A percentile compares a stretch with the other conserved stretches of the same genome.
These are phyloP conservation scores for Leucophenga montana DNA, from an alignment of 2,888 invertebrate genomes.

Conservation along the genomic window DNA sequence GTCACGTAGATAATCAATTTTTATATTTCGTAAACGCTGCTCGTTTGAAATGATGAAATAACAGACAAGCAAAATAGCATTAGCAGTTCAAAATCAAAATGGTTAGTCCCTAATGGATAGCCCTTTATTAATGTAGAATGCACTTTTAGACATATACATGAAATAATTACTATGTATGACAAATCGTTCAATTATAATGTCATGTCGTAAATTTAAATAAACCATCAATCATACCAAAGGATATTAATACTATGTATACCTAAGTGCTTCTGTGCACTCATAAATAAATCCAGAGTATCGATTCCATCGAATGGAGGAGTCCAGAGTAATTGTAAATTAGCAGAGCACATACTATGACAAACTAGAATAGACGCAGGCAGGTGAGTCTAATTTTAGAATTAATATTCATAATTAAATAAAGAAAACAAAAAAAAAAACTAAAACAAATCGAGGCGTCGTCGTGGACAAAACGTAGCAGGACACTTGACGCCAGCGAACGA, in stretches of 20 bases:
- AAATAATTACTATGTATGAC: conserved; percentile 59
- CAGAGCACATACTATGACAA: background rate
- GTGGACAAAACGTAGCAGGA: conserved; percentile 3
- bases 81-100: too few species aligned
- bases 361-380: background rate
- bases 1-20: too few species aligned
- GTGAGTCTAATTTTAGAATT: conserved; percentile 11
- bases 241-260: conserved; percentile 57
- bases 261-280: conserved; percentile 37
- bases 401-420: conserved; percentile 2
- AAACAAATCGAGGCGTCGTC: too few species aligned
- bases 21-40: too few species aligned
- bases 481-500: conserved; percentile 18
- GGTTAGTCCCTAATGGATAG: too few species aligned
- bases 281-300: conserved; percentile 37
- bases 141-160: background rate
- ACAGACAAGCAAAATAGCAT: too few species aligned
- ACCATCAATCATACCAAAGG: conserved; percentile 55
- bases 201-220: conserved; percentile 61
- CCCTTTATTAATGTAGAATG: too few species aligned
- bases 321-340: conserved; percentile 11
- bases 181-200: conserved; percentile 65
- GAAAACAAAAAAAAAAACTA: background rate
- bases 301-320: conserved; percentile 21
- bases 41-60: too few species aligned